Percentiles rank a stretch among this genome's conserved stretches.
These are phyloP conservation scores for Zaprionus tsacasi DNA, from an alignment of 1,140 invertebrate genomes.

Conservation along the genomic window DNA sequence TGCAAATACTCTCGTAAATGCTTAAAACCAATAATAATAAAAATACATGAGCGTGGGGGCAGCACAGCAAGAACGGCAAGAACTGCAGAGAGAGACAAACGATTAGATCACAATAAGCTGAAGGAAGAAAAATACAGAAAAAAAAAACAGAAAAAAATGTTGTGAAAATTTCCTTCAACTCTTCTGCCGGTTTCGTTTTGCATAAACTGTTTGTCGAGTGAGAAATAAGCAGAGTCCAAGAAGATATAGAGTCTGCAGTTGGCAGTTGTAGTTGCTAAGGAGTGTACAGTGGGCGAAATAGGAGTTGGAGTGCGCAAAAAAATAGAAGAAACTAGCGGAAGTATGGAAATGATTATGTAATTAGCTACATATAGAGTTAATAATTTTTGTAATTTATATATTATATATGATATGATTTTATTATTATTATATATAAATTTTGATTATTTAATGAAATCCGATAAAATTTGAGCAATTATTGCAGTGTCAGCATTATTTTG, in stretches of 20 bases:
- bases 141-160: constrained; percentile 26
- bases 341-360: no score
- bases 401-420: no score
- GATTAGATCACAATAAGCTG: constrained; percentile 72
- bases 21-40: constrained; percentile 79
- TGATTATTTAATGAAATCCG: no score
- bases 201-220: constrained; percentile 72
- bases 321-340: no score
- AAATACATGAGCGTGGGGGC: constrained; percentile 78
- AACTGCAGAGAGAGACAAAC: constrained; percentile 45
- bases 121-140: not conserved
- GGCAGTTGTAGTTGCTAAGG: not conserved
- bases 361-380: no score
- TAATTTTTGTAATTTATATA: no score
- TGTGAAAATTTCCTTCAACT: constrained; percentile 54
- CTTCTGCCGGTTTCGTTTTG: constrained; percentile 58
- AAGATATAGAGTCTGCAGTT: constrained; percentile 39
- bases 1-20: constrained; percentile 57
- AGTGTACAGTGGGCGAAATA: constrained; percentile 4
- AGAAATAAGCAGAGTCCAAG: constrained; percentile 57
- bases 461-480: no score
- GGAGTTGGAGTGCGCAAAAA: not conserved
- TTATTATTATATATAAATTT: no score
- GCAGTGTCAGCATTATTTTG: no score
- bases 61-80: constrained; percentile 35